A percentile compares a stretch with the other conserved stretches of the same genome.
Evolutionary conservation across 2,797 vertebrate species (phyloP).

Genomic region (Macroramphosus scolopax): DNA sequence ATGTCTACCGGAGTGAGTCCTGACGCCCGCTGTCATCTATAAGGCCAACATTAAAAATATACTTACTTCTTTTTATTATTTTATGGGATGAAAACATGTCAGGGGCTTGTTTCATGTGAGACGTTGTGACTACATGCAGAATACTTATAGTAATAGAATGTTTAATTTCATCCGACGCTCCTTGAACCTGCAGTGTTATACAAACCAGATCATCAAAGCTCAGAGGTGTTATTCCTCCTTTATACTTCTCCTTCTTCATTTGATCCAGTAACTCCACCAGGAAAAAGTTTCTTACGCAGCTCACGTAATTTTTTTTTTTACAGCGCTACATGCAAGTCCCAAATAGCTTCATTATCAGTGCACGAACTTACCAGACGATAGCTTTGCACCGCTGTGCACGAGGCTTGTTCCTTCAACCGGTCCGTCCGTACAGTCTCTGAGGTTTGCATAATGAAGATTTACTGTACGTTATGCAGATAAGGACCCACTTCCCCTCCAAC

Average conservation of each 20-base stretch:
- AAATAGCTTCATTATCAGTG: slow-evolving; percentile 59
- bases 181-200: slow-evolving; percentile 37
- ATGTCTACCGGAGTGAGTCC: slow-evolving; percentile 56
- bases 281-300: slow-evolving; percentile 21
- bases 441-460: slow-evolving; percentile 67
- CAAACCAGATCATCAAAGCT: slow-evolving; percentile 29
- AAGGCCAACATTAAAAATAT: slow-evolving; percentile 50
- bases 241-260: slow-evolving; percentile 19
- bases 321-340: slow-evolving; percentile 30
- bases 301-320: slow-evolving; percentile 18
- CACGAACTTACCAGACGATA: slow-evolving; percentile 50
- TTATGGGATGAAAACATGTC: slow-evolving; percentile 30
- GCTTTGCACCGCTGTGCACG: slow-evolving; percentile 54
- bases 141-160: no score
- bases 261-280: slow-evolving; percentile 21
- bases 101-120: slow-evolving; percentile 18
- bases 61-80: slow-evolving; percentile 13
- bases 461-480: slow-evolving; percentile 63
- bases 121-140: no score
- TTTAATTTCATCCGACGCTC: slow-evolving; percentile 33
- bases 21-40: slow-evolving; percentile 48
- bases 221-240: slow-evolving; percentile 27
- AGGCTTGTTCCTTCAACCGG: slow-evolving; percentile 48
- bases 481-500: slow-evolving; percentile 50
- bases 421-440: slow-evolving; percentile 40